phyloP scores from a whole-genome alignment of 2,113 vertebrate genomes.

The Microtus richardsoni region DNA sequence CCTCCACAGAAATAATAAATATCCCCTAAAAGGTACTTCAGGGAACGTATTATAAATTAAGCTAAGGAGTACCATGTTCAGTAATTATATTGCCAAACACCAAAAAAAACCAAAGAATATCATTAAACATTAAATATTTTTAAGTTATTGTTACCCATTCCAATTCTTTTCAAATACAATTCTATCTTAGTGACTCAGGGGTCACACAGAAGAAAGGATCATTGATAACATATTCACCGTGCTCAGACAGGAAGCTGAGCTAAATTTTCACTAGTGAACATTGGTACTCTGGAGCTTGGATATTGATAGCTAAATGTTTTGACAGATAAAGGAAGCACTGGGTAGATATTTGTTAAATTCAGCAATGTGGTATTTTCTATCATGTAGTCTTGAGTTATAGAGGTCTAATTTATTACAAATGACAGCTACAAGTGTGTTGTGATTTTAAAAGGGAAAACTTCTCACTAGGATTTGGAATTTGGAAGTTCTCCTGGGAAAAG shows the following conservation, averaged over 20 bases:
- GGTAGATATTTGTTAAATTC: not conserved
- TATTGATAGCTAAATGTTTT: not conserved
- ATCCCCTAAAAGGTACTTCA: constrained; percentile 13
- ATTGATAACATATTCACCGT: not conserved
- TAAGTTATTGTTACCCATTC: not conserved
- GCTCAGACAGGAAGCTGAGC: not conserved
- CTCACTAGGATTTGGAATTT: constrained; percentile 1
- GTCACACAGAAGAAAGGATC: not conserved
- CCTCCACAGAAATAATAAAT: constrained; percentile 17
- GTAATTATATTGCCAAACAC: not conserved
- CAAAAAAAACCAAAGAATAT: not conserved
- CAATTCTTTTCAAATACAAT: not conserved
- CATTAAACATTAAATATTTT: constrained; percentile 23
- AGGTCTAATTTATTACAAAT: constrained; percentile 39
- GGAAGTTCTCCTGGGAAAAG: constrained; percentile 2
- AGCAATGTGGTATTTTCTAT: not conserved
- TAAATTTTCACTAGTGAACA: not conserved
- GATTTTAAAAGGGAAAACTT: constrained; percentile 19
- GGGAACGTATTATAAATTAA: constrained; percentile 6
- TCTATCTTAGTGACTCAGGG: not conserved
- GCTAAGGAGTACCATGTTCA: constrained; percentile 3
- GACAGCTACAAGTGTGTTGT: not conserved
- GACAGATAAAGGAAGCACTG: not conserved
- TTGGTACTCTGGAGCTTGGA: not conserved
- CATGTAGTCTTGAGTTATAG: not conserved